Evolutionary conservation across 2,797 vertebrate genomes (phyloP), one percentile per base, ranked within the genome.

Genomic region (Micrastur ruficollis): DNA sequence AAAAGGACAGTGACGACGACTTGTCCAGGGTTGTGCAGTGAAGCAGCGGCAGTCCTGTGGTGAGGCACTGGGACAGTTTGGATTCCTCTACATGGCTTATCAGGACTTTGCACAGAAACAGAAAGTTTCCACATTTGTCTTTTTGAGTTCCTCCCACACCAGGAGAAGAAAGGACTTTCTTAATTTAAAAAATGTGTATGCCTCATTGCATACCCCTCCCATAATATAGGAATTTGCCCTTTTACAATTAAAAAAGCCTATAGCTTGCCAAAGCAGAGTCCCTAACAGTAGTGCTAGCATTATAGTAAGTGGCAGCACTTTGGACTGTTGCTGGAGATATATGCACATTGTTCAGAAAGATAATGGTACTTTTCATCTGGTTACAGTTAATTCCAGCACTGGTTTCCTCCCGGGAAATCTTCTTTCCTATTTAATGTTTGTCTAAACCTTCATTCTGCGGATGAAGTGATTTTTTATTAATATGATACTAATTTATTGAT

Each of bases 391-490:
- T 82, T 83, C 44, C 84, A 89, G 70, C 36, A 42, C 70, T 73
- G 50, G n/a, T 94, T 93, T 95, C 63, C 88, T 93, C 83, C 70
- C 8, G 14, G 80, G 82, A 59, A 93, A 84, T 40, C 78, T 89
- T 91, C 87, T 78, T 93, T 92, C 47, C 40, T 93, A 75, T 84
- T 94, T 79, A 94, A 56, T 89, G 42, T 85, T 95, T 96, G 81
- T 91, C 72, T 94, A 89, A 90, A 73, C 44, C 31, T 79, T 86
- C 66, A n/a, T 86, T 81, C 61, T 92, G 78, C 1, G 1, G 81
- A 86, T 67, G 36, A 89, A 86, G 58, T 72, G 47, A 34, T 66
- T 84, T 82, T 83, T 90, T 59, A 80, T 92, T 90, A 91, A 80
- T 73, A 83, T 29, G 10, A 81, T 86, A 80, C 19, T 92, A 81